A percentile compares a stretch with the other conserved stretches of the same genome.
phyloP scores from a whole-genome alignment of 2,113 vertebrate species.

The Microcebus jonahi region DNA sequence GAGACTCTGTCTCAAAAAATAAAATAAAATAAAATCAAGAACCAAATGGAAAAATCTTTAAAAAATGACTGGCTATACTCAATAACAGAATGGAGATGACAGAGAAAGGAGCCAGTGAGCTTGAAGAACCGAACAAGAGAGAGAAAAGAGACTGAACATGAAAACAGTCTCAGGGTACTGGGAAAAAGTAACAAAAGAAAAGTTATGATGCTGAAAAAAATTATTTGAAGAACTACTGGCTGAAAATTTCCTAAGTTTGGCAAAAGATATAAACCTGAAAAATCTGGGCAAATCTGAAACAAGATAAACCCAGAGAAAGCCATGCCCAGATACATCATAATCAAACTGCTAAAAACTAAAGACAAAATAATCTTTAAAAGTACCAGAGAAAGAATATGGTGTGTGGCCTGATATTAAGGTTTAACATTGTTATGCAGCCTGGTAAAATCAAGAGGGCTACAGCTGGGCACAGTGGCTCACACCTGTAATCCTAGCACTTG shows the following conservation, averaged over 20 bases:
- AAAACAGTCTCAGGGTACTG: too few species aligned
- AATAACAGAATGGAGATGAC: too few species aligned
- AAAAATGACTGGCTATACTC: too few species aligned
- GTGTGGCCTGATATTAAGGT: neutral
- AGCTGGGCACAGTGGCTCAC: too few species aligned
- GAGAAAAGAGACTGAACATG: too few species aligned
- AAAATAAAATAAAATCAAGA: too few species aligned
- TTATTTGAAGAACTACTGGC: neutral
- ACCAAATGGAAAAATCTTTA: too few species aligned
- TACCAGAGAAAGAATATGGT: neutral
- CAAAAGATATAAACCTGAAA: neutral
- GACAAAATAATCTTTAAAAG: neutral
- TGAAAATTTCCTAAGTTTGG: neutral
- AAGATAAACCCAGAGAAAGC: neutral
- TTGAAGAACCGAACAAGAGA: too few species aligned
- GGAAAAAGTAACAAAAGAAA: neutral
- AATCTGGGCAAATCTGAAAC: neutral
- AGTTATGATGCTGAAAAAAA: neutral
- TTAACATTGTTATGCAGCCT: neutral
- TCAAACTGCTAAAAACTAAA: neutral
- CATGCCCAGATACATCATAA: neutral
- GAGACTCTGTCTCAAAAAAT: too few species aligned
- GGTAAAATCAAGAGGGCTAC: neutral
- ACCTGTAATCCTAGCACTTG: too few species aligned
- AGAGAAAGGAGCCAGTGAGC: too few species aligned